A percentile compares a stretch with the other conserved stretches of the same genome.
Evolutionary conservation across 1,140 invertebrate species (phyloP).

Genomic region (Pinna nobilis): DNA sequence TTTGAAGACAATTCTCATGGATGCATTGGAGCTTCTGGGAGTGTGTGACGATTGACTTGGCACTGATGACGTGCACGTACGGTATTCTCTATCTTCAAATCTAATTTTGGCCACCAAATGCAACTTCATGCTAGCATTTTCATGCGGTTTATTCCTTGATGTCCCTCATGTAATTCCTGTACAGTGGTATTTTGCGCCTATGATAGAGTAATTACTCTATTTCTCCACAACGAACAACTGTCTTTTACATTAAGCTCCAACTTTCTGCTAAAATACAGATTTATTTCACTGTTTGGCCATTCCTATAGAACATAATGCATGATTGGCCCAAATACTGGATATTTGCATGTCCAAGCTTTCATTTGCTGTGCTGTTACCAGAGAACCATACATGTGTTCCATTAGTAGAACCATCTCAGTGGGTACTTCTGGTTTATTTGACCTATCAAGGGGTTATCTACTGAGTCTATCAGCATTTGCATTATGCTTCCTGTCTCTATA

Average conservation of each 20-base stretch:
- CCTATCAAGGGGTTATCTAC: slow-evolving; percentile 30
- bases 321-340: slow-evolving; percentile 16
- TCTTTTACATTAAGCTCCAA: neutral
- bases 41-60: too few relatives aligned
- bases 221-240: slow-evolving; percentile 35
- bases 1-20: slow-evolving; percentile 69
- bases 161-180: slow-evolving; percentile 74
- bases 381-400: slow-evolving; percentile 30
- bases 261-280: neutral
- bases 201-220: slow-evolving; percentile 71
- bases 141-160: slow-evolving; percentile 77
- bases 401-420: slow-evolving; percentile 1
- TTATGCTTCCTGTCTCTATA: slow-evolving; percentile 31
- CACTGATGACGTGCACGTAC: too few relatives aligned
- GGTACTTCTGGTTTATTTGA: neutral
- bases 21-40: slow-evolving; percentile 46
- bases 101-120: slow-evolving; percentile 77
- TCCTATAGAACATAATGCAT: slow-evolving; percentile 3
- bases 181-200: slow-evolving; percentile 56
- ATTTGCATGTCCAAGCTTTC: slow-evolving; percentile 18
- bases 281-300: slow-evolving; percentile 4
- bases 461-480: slow-evolving; percentile 37
- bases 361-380: slow-evolving; percentile 22
- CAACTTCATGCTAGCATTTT: slow-evolving; percentile 76
- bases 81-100: slow-evolving; percentile 72